phyloP scores from a whole-genome alignment of 2,797 vertebrate genomes.

The Platalea minor region DNA sequence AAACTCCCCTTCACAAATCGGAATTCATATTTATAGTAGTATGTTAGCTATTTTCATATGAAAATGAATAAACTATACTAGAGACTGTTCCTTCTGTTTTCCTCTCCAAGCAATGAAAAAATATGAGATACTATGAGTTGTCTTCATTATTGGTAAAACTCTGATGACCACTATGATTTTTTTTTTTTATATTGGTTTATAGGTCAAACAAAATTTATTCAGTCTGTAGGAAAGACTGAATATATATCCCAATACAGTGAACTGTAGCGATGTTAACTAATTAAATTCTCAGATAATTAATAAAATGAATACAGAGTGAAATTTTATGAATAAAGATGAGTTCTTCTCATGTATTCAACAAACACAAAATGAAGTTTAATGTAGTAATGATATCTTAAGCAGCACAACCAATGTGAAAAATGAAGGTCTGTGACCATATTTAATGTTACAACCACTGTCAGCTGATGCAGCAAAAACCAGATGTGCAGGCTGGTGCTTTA shows the following conservation, averaged over 20 bases:
- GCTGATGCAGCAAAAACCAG: background rate
- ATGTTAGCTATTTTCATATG: background rate
- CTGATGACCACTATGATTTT: background rate
- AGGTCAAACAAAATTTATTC: background rate
- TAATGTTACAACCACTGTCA: background rate
- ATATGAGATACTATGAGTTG: background rate
- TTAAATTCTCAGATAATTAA: background rate
- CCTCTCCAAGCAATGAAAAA: background rate
- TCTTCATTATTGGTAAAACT: background rate
- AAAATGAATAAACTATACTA: background rate
- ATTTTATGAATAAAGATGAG: background rate
- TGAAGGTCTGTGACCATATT: background rate
- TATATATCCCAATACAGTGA: background rate
- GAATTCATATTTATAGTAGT: background rate
- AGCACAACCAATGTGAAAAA: background rate
- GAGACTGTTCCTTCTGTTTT: background rate
- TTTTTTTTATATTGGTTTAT: background rate
- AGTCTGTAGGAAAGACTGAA: background rate
- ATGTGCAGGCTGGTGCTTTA: background rate
- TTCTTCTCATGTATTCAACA: background rate
- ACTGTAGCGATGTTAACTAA: background rate
- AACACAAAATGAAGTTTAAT: background rate
- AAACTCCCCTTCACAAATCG: background rate
- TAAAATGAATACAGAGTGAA: background rate
- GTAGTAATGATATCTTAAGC: background rate